These are phyloP conservation scores for Empidonax alnorum DNA, from an alignment of 2,113 vertebrate genomes.

Conservation along the genomic window DNA sequence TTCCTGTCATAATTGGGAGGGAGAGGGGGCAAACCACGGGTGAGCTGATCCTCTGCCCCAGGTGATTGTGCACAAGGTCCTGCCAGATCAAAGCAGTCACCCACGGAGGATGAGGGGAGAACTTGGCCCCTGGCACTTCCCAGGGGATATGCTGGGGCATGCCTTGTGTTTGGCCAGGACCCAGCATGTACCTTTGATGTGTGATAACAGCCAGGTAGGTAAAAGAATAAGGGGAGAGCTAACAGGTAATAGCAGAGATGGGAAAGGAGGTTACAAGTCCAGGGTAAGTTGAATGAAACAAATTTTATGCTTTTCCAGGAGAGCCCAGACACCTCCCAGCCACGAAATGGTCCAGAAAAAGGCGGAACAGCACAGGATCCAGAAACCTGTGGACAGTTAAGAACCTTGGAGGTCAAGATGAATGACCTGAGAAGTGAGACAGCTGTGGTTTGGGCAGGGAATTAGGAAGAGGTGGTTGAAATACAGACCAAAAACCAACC, in stretches of 20 bases:
- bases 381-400: background rate
- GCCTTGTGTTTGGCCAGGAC: background rate
- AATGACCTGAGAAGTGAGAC: background rate
- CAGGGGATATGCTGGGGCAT: background rate
- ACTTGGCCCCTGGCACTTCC: background rate
- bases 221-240: background rate
- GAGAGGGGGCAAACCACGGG: background rate
- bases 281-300: background rate
- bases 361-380: background rate
- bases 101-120: background rate
- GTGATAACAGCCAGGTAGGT: background rate
- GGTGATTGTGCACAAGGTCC: background rate
- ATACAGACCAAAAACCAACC: accelerated
- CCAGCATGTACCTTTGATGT: background rate
- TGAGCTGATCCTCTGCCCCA: background rate
- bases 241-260: background rate
- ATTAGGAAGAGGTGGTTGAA: background rate
- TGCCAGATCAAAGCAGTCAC: background rate
- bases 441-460: accelerated
- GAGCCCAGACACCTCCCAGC: background rate
- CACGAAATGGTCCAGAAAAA: background rate
- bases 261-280: background rate
- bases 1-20: background rate
- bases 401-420: background rate
- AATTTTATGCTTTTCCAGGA: background rate